phyloP scores from a whole-genome alignment of 2,113 vertebrate genomes.

The Isichthys henryi region DNA sequence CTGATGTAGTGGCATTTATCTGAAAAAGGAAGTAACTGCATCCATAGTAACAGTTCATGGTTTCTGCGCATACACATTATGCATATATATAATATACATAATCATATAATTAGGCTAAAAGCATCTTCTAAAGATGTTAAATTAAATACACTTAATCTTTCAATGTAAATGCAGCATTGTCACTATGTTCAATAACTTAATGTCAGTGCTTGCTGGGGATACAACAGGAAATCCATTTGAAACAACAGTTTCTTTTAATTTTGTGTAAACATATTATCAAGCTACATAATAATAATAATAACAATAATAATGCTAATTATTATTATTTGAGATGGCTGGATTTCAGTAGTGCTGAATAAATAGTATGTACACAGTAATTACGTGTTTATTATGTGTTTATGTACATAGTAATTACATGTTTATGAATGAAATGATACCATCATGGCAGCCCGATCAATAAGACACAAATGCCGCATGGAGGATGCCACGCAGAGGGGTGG shows the following conservation, averaged over 20 bases:
- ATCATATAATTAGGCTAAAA: neutral
- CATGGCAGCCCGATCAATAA: neutral
- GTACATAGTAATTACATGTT: neutral
- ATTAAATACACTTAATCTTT: neutral
- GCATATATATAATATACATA: too few species aligned
- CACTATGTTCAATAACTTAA: neutral
- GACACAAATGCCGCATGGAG: too few species aligned
- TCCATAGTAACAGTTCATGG: conserved; percentile 66
- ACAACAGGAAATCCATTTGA: too few species aligned
- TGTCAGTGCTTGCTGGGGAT: neutral
- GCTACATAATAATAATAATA: neutral
- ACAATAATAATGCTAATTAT: neutral
- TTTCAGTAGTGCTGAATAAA: neutral
- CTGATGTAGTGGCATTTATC: conserved; percentile 65
- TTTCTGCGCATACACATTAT: conserved; percentile 58
- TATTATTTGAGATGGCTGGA: neutral
- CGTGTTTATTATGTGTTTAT: too few species aligned
- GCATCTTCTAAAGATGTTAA: neutral
- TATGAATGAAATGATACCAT: neutral
- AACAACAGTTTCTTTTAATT: neutral
- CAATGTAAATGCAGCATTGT: neutral
- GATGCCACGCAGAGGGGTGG: too few species aligned
- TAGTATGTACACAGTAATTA: neutral
- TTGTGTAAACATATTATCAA: neutral
- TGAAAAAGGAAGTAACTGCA: conserved; percentile 63